Evolutionary conservation across 1,140 invertebrate genomes (phyloP).

Genomic region (Drosophila dunni): DNA sequence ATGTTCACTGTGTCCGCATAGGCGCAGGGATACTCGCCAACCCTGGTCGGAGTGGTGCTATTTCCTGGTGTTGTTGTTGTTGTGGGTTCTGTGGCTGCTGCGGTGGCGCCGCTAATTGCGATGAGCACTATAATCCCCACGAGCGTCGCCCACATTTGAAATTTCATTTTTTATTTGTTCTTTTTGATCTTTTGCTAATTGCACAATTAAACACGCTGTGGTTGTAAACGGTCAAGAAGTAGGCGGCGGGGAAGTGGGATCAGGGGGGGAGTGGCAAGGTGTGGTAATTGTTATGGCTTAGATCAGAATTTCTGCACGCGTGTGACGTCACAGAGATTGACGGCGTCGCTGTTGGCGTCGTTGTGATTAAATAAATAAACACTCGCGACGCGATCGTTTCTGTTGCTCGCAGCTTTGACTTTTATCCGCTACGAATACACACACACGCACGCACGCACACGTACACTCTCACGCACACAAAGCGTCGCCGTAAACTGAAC

Average conservation of each 20-base stretch:
- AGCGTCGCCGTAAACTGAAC: slow-evolving; percentile 10
- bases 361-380: slow-evolving; percentile 69
- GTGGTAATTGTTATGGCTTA: slow-evolving; percentile 41
- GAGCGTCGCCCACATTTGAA: slow-evolving; percentile 38
- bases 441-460: slow-evolving; percentile 35
- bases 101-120: slow-evolving; percentile 9
- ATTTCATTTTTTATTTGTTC: not conserved
- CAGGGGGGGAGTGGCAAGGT: not conserved
- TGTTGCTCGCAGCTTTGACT: slow-evolving; percentile 30
- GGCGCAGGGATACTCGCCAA: slow-evolving; percentile 49
- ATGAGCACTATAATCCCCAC: slow-evolving; percentile 19
- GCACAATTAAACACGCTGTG: slow-evolving; percentile 36
- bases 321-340: slow-evolving; percentile 60
- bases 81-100: not conserved
- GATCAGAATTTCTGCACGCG: slow-evolving; percentile 15
- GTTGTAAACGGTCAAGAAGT: slow-evolving; percentile 9
- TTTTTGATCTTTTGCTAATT: slow-evolving; percentile 38
- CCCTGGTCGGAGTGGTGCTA: not conserved
- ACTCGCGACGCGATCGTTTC: slow-evolving; percentile 40
- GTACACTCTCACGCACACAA: slow-evolving; percentile 14
- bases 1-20: slow-evolving; percentile 73
- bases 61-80: not conserved
- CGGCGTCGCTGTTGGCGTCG: not conserved
- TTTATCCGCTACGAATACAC: slow-evolving; percentile 13
- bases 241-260: not conserved